Conservation (phyloP, 2,888 invertebrate species). For the Seladonia tumulorum region DNA sequence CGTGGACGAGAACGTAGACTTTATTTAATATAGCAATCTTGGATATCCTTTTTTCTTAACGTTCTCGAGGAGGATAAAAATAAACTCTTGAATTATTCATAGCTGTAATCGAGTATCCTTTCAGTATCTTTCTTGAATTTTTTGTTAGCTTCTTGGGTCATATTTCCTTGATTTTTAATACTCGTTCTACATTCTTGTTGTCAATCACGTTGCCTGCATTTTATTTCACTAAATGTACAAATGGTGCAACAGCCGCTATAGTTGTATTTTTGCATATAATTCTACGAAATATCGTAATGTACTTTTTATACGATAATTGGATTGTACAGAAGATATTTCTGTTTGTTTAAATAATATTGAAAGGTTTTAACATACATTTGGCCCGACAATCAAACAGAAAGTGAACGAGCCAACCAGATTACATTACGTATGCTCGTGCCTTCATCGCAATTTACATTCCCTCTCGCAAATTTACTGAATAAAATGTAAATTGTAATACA, state of each 20-base stretch:
- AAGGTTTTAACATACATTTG: background rate
- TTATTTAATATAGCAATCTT: background rate
- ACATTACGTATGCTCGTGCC: background rate
- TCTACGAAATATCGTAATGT: too few species aligned
- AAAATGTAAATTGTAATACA: conserved; percentile 2
- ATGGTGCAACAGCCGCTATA: too few species aligned
- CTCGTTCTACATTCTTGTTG: background rate
- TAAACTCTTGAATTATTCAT: background rate
- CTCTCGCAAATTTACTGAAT: background rate
- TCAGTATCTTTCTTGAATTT: background rate
- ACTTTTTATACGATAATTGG: background rate
- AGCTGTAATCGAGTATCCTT: background rate
- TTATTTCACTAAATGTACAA: background rate
- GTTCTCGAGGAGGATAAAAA: background rate
- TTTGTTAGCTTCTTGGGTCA: background rate
- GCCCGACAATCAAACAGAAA: background rate
- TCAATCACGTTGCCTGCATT: background rate
- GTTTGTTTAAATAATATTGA: background rate
- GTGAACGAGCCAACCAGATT: background rate
- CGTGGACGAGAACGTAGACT: background rate
- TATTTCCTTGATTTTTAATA: background rate
- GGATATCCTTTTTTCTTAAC: background rate
- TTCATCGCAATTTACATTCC: background rate
- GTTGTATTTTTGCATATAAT: too few species aligned
- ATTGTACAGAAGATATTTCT: background rate